Base-by-base conservation (phyloP, 2,797 vertebrate species). In the Cryptoblepharus egeriae region DNA sequence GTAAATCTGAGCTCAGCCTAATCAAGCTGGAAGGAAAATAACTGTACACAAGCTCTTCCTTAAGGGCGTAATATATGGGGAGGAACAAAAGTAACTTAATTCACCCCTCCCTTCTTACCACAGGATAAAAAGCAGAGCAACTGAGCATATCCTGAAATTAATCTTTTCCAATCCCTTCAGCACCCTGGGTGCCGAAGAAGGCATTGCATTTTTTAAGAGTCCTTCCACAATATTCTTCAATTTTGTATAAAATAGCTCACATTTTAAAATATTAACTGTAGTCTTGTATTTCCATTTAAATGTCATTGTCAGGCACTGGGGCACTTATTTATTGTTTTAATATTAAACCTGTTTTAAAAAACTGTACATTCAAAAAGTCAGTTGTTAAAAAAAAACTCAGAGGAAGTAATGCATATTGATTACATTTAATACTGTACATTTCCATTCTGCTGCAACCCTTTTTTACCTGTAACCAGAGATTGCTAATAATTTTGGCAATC, bases 181-280 rank as follows among this genome's bases (percentile, higher is more conserved):
- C 86, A 80, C 70, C 79, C 76, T 83, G 77, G 89, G 79, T 87
- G 87, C 90, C 87, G 88, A 84, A 90, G 87, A 52, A 90, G 42
- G 5, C 45, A 91, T 89, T 49, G 20, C 87, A 90, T 87, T 8
- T 79, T 88, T 73, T 58, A 63, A 87, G 88, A 81, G 85, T 57
- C 82, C 67, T 86, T 80, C 85, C 42, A 79, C 77, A 85, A 24
- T 87, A 83, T 79, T 89, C 84, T 83, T 67, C 6, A 52, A 64
- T 87, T 60, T 87, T 88, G 84, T 90, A 90, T 77, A 91, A 92
- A 93, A 93, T 93, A 92, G 92, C 87, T 64, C 76, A 77, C 15
- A 90, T 76, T 87, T 90, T 93, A 90, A 79, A 86, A 84, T 85
- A 88, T 90, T 80, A 92, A 89, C 85, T 92, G 87, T 90, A 85